phyloP scores from a whole-genome alignment of 1,140 invertebrate species.

The Parapsyche elsis region DNA sequence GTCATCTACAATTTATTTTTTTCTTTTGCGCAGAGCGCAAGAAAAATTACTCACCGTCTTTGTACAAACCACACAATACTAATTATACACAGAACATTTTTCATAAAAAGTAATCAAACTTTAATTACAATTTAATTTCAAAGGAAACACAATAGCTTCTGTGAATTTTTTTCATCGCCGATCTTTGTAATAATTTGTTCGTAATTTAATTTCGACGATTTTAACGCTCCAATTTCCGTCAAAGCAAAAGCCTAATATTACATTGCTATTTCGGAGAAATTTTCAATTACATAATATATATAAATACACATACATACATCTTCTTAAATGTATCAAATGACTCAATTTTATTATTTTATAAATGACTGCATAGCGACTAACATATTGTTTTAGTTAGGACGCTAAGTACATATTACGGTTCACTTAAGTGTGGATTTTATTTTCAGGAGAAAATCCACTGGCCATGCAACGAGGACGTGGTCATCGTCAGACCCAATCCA shows the following conservation, averaged over 20 bases:
- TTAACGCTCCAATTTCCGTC: neutral
- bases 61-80: neutral
- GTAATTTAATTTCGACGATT: neutral
- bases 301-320: too few species aligned
- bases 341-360: too few species aligned
- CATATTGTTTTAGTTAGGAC: too few species aligned
- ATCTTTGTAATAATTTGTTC: too few species aligned
- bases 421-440: conserved; percentile 20
- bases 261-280: conserved; percentile 4
- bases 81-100: neutral
- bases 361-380: too few species aligned
- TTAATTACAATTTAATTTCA: neutral
- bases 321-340: too few species aligned
- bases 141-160: neutral
- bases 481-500: conserved; percentile 27
- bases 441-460: conserved; percentile 68
- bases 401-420: neutral
- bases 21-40: too few species aligned
- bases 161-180: neutral
- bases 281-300: neutral
- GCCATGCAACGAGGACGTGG: conserved; percentile 67
- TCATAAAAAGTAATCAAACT: neutral
- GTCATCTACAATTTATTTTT: too few species aligned
- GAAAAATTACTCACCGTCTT: too few species aligned
- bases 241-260: conserved; percentile 5